Percentiles rank a stretch among this genome's conserved stretches.
Evolutionary conservation across 2,888 invertebrate genomes (phyloP).

Genomic region (Leptinotarsa peninsularis): DNA sequence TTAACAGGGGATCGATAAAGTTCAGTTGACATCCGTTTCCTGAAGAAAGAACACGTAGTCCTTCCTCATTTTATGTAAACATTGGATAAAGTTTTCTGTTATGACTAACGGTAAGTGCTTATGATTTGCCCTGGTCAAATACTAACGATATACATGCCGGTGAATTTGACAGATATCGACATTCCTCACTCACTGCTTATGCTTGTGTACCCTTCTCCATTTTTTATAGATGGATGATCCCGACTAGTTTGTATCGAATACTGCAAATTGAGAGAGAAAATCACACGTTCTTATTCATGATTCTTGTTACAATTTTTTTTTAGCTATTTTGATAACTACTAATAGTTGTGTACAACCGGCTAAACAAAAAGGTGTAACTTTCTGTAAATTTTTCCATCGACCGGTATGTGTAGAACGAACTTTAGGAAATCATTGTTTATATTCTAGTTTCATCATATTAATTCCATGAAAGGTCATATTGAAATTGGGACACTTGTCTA

Average conservation of each 20-base stretch:
- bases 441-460: too few relatives aligned
- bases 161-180: constrained; percentile 1
- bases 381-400: too few relatives aligned
- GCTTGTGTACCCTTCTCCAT: not conserved
- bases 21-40: constrained; percentile 38
- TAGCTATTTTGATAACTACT: too few relatives aligned
- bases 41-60: constrained; percentile 24
- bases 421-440: too few relatives aligned
- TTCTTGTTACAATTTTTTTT: too few relatives aligned
- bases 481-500: too few relatives aligned
- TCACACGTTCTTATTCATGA: too few relatives aligned
- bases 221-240: not conserved
- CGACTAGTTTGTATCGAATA: not conserved
- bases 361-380: too few relatives aligned
- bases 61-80: constrained; percentile 17
- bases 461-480: too few relatives aligned
- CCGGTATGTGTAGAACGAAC: too few relatives aligned
- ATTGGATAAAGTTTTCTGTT: constrained; percentile 22
- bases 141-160: constrained; percentile 7
- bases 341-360: too few relatives aligned
- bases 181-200: not conserved
- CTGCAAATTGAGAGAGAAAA: too few relatives aligned
- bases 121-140: constrained; percentile 14
- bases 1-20: constrained; percentile 28
- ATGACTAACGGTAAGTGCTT: constrained; percentile 41